phyloP scores from a whole-genome alignment of 2,888 invertebrate genomes.

The Dynastes hyllus region DNA sequence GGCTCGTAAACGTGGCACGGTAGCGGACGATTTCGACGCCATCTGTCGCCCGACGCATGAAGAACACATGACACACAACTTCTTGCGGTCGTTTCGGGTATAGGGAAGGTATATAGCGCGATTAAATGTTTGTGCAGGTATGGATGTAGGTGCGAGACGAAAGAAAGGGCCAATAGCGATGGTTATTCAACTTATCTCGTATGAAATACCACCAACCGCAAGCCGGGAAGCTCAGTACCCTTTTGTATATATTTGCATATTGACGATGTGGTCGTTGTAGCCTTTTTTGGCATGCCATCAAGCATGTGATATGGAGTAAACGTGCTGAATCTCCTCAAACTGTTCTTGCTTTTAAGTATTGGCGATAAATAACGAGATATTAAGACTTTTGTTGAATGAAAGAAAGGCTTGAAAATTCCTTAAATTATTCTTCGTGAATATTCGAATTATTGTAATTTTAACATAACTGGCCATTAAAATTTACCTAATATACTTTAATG shows the following conservation, averaged over 20 bases:
- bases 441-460: too few relatives aligned
- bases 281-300: neutral
- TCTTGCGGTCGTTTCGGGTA: constrained; percentile 51
- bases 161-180: constrained; percentile 16
- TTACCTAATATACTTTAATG: too few relatives aligned
- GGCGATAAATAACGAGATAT: neutral
- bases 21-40: constrained; percentile 57
- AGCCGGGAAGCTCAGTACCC: neutral
- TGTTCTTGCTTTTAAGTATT: neutral
- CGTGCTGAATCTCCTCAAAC: neutral
- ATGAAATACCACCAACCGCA: constrained; percentile 24
- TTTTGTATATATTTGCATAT: neutral
- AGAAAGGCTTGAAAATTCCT: too few relatives aligned
- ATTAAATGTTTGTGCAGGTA: constrained; percentile 12
- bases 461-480: too few relatives aligned
- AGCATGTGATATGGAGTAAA: neutral
- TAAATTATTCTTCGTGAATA: too few relatives aligned
- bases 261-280: neutral
- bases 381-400: too few relatives aligned
- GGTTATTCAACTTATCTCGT: neutral
- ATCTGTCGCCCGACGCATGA: constrained; percentile 53
- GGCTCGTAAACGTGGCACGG: constrained; percentile 58
- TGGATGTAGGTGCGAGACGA: constrained; percentile 16
- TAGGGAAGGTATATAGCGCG: constrained; percentile 18
- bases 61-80: constrained; percentile 46